Percentiles rank a stretch among this genome's conserved stretches.
Conservation (phyloP, 2,797 vertebrate genomes). For the Thalassophryne amazonica region DNA sequence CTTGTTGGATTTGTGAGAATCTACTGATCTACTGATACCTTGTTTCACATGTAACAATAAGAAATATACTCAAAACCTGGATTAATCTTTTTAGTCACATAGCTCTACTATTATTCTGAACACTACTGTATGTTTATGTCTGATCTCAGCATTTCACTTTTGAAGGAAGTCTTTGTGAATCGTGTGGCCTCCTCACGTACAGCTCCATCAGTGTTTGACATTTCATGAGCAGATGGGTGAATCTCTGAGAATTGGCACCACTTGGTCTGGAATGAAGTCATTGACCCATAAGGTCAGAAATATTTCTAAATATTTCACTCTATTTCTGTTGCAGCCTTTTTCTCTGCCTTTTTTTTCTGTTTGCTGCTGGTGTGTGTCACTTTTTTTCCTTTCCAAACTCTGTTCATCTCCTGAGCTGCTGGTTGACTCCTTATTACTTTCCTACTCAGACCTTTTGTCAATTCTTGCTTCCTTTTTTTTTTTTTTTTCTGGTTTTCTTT, state of each 20-base stretch:
- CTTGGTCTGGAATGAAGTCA: conserved; percentile 22
- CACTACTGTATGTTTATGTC: too few species aligned
- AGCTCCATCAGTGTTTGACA: conserved; percentile 10
- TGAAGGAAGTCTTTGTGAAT: too few species aligned
- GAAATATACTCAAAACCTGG: too few species aligned
- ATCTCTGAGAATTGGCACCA: conserved; percentile 41
- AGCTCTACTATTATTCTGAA: too few species aligned
- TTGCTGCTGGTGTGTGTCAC: background rate
- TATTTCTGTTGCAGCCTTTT: conserved; percentile 39
- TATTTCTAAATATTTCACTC: conserved; percentile 30
- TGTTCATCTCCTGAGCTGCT: conserved; percentile 18
- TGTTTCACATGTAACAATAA: too few species aligned
- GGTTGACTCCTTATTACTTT: conserved; percentile 19
- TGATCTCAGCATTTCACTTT: too few species aligned
- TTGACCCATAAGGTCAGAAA: conserved; percentile 35
- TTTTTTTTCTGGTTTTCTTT: conserved; percentile 1
- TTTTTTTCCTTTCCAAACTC: background rate
- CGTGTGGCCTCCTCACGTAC: too few species aligned
- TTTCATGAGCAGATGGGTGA: too few species aligned
- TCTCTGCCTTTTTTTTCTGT: conserved; percentile 28
- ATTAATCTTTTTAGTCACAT: too few species aligned
- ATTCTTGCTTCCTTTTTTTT: conserved; percentile 1
- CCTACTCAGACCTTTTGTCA: conserved; percentile 23
- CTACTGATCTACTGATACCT: too few species aligned
- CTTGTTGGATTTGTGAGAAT: too few species aligned